Conservation (phyloP, 2,113 vertebrate genomes). For the Syrmaticus mikado region DNA sequence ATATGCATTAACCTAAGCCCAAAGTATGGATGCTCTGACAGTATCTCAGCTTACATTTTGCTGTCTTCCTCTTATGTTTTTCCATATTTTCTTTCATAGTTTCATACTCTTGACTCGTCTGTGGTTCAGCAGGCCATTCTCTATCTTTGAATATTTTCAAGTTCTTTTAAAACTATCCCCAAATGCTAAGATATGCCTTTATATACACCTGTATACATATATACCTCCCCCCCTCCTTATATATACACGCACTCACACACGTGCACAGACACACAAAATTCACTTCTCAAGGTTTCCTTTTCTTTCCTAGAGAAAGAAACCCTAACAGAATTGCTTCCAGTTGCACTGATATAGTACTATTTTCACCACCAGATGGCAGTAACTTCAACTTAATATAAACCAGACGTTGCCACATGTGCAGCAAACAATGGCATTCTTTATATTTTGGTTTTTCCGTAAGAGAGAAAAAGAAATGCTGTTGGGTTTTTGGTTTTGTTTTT, state of each 20-base stretch:
- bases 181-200: not conserved
- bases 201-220: not conserved
- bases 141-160: not conserved
- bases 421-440: slow-evolving; percentile 54
- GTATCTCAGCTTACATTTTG: not conserved
- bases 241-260: rapidly evolving
- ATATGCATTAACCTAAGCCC: not conserved
- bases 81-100: not conserved
- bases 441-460: not conserved
- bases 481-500: not conserved
- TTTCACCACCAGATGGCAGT: slow-evolving; percentile 82
- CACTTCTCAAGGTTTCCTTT: not conserved
- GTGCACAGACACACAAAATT: too few species aligned
- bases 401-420: not conserved
- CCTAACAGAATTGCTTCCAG: not conserved
- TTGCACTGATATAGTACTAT: not conserved
- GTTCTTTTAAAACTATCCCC: not conserved
- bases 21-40: not conserved
- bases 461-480: not conserved
- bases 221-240: too few species aligned
- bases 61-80: rapidly evolving
- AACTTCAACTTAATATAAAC: slow-evolving; percentile 75
- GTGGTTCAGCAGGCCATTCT: not conserved
- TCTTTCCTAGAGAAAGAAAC: not conserved
- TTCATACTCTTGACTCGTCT: not conserved